These are phyloP conservation scores for Barbus barbus DNA, from an alignment of 2,113 vertebrate species.

Conservation along the genomic window DNA sequence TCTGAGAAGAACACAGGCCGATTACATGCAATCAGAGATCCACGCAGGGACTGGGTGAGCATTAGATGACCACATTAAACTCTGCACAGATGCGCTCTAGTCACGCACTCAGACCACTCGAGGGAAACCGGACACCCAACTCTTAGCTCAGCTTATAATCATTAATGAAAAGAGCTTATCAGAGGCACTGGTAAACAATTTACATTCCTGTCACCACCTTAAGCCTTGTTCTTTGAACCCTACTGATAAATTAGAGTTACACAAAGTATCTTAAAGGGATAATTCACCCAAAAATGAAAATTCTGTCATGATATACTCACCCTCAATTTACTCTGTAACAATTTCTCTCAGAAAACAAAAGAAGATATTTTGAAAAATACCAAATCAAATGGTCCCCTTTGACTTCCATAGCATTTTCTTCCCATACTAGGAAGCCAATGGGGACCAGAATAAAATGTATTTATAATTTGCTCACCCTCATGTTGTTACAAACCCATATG, in stretches of 20 bases:
- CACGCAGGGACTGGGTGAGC: background rate
- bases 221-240: background rate
- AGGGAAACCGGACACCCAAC: constrained; percentile 18
- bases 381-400: too few species aligned
- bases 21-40: constrained; percentile 39
- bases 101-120: background rate
- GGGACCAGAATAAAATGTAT: background rate
- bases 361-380: too few species aligned
- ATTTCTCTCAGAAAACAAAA: background rate
- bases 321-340: background rate
- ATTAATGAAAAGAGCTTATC: constrained; percentile 1
- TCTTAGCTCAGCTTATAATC: background rate
- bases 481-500: background rate
- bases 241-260: too few species aligned
- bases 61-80: constrained; percentile 1
- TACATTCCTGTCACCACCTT: background rate
- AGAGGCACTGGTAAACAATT: background rate
- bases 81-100: constrained; percentile 5
- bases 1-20: background rate
- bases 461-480: background rate
- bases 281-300: background rate
- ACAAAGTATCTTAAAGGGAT: background rate
- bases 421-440: too few species aligned
- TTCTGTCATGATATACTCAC: background rate
- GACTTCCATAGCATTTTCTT: too few species aligned